These are phyloP conservation scores for Hemithea aestivaria DNA, from an alignment of 2,888 invertebrate species.

Conservation along the genomic window DNA sequence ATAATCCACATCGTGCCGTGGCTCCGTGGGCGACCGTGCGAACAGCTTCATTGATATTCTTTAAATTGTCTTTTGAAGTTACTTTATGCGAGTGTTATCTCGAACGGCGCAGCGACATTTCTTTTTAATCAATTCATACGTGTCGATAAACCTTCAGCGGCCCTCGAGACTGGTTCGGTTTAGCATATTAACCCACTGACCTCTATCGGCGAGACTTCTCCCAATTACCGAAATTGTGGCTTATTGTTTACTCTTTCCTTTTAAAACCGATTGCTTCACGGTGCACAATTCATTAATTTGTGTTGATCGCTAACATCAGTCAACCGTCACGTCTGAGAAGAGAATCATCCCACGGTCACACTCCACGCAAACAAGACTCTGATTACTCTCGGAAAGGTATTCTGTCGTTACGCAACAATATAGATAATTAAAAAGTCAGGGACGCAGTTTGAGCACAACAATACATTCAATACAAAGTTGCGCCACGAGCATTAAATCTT, in stretches of 20 bases:
- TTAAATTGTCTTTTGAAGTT: slow-evolving; percentile 31
- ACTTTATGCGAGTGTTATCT: slow-evolving; percentile 34
- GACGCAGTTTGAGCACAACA: slow-evolving; percentile 32
- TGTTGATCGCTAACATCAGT: slow-evolving; percentile 71
- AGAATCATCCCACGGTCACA: slow-evolving; percentile 56
- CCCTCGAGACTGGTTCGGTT: slow-evolving; percentile 25
- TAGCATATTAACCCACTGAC: slow-evolving; percentile 28
- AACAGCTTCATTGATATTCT: slow-evolving; percentile 44
- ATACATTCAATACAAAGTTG: slow-evolving; percentile 33
- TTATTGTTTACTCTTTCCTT: slow-evolving; percentile 39
- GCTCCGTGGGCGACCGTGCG: slow-evolving; percentile 43
- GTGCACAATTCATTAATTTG: slow-evolving; percentile 53
- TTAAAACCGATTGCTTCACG: slow-evolving; percentile 44
- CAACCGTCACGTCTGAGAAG: slow-evolving; percentile 52
- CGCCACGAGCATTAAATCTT: slow-evolving; percentile 22
- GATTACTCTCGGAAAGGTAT: slow-evolving; percentile 46
- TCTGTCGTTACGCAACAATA: slow-evolving; percentile 42
- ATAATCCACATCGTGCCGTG: slow-evolving; percentile 38
- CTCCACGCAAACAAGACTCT: slow-evolving; percentile 41
- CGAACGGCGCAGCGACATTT: slow-evolving; percentile 28
- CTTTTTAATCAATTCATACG: slow-evolving; percentile 29
- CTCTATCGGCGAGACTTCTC: slow-evolving; percentile 32
- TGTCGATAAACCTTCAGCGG: slow-evolving; percentile 27
- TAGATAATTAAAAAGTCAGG: slow-evolving; percentile 50
- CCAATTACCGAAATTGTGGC: slow-evolving; percentile 41